Conservation (phyloP, 2,888 invertebrate species). For the Drosophila longiperda region DNA sequence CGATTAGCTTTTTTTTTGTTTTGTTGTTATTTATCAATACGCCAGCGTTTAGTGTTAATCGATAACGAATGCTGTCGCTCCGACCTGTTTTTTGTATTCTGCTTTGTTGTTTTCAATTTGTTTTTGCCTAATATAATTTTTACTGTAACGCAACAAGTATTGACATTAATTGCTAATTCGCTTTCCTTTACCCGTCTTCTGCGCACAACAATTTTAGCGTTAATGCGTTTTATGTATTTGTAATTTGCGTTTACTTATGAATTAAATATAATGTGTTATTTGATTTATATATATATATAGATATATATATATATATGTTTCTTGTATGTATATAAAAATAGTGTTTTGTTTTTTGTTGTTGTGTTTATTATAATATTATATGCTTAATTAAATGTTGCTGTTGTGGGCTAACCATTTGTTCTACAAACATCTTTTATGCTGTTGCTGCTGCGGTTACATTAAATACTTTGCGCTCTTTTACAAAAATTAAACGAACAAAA, state of each 20-base stretch:
- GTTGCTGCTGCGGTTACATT: constrained; percentile 48
- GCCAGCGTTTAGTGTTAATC: constrained; percentile 41
- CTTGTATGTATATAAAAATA: constrained; percentile 74
- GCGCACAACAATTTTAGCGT: constrained; percentile 38
- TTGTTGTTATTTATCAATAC: constrained; percentile 28
- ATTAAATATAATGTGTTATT: constrained; percentile 27
- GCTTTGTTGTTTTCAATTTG: constrained; percentile 43
- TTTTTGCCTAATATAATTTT: constrained; percentile 53
- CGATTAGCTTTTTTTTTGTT: constrained; percentile 26
- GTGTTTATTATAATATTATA: constrained; percentile 61
- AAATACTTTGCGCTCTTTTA: constrained; percentile 65
- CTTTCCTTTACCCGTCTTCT: constrained; percentile 28
- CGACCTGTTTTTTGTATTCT: constrained; percentile 32
- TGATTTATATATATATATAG: constrained; percentile 22
- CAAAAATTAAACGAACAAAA: constrained; percentile 30
- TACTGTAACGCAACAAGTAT: constrained; percentile 66
- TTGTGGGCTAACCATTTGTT: constrained; percentile 65
- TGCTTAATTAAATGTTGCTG: constrained; percentile 81
- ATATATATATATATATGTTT: constrained; percentile 3
- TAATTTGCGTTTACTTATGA: constrained; percentile 71
- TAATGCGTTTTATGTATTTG: constrained; percentile 16
- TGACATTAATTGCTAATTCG: constrained; percentile 59
- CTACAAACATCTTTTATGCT: constrained; percentile 36
- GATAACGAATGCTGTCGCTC: constrained; percentile 49
- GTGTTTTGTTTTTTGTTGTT: constrained; percentile 40